Evolutionary conservation across 2,113 vertebrate genomes (phyloP).

Genomic region (Diadophis punctatus): DNA sequence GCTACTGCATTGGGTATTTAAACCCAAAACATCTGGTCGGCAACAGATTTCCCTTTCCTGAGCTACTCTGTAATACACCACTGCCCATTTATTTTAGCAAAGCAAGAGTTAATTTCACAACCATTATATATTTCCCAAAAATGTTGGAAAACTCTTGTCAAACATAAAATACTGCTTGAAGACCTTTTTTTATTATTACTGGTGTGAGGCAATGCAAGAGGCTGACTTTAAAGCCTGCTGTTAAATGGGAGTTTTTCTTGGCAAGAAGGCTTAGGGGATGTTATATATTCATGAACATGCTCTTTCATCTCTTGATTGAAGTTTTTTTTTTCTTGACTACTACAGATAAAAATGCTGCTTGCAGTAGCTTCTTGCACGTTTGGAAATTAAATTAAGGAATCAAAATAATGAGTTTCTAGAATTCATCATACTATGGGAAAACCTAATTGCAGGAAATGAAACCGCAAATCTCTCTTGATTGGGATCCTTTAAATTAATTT

Average conservation of each 20-base stretch:
- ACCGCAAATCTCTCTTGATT: neutral
- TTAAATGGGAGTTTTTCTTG: neutral
- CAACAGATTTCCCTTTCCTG: neutral
- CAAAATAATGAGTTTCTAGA: constrained; percentile 2
- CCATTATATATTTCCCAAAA: neutral
- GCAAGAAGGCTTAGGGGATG: neutral
- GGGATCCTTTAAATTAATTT: neutral
- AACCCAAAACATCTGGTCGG: neutral
- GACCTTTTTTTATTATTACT: neutral
- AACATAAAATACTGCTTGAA: neutral
- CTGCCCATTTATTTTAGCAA: neutral
- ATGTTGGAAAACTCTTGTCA: neutral
- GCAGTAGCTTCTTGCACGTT: neutral
- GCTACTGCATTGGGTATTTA: neutral
- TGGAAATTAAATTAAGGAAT: constrained; percentile 29
- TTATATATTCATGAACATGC: neutral
- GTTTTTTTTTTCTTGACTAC: constrained; percentile 21
- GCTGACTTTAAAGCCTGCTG: constrained; percentile 2
- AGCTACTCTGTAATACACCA: neutral
- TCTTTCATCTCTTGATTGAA: constrained; percentile 25
- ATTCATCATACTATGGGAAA: constrained; percentile 14
- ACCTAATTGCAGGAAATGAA: neutral
- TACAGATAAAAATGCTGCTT: constrained; percentile 21
- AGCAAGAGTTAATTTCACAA: neutral
- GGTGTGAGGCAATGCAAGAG: neutral